A percentile compares a stretch with the other conserved stretches of the same genome.
These are phyloP conservation scores for Hirtodrosophila trivittata DNA, from an alignment of 2,888 invertebrate species.

Conservation along the genomic window DNA sequence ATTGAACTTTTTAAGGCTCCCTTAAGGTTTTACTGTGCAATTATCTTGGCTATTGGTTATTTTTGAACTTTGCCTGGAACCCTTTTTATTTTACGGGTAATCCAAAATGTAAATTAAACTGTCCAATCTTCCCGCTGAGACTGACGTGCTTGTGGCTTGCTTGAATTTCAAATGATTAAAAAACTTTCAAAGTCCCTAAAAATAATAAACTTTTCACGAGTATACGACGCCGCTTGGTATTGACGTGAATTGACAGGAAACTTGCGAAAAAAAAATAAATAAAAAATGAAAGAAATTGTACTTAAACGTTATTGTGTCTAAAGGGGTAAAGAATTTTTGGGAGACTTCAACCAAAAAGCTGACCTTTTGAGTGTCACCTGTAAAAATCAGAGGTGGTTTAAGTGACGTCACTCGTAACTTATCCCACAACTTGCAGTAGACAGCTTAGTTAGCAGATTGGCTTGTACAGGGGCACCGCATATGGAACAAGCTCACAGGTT, in stretches of 20 bases:
- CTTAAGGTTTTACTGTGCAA: neutral
- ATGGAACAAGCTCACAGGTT: no score
- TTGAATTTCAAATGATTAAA: conserved; percentile 42
- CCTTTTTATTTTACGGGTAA: conserved; percentile 1
- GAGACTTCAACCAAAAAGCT: no score
- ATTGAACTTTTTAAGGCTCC: neutral
- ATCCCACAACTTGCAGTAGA: no score
- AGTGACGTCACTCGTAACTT: no score
- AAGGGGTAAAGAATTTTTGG: no score
- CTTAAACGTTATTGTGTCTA: no score
- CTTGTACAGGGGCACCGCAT: no score
- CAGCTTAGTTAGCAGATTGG: no score
- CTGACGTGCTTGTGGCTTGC: neutral
- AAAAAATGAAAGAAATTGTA: no score
- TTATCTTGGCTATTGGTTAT: conserved; percentile 3
- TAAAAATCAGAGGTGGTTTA: no score
- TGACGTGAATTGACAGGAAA: conserved; percentile 3
- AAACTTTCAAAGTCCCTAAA: conserved; percentile 43
- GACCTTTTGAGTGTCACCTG: no score
- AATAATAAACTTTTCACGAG: no score
- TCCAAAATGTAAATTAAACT: conserved; percentile 55
- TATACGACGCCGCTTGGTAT: conserved; percentile 6
- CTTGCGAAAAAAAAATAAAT: neutral
- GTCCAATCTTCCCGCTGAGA: conserved; percentile 3
- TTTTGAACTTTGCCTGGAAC: conserved; percentile 3